Conservation (phyloP, 2,888 invertebrate genomes). For the Crepidodera aurea region DNA sequence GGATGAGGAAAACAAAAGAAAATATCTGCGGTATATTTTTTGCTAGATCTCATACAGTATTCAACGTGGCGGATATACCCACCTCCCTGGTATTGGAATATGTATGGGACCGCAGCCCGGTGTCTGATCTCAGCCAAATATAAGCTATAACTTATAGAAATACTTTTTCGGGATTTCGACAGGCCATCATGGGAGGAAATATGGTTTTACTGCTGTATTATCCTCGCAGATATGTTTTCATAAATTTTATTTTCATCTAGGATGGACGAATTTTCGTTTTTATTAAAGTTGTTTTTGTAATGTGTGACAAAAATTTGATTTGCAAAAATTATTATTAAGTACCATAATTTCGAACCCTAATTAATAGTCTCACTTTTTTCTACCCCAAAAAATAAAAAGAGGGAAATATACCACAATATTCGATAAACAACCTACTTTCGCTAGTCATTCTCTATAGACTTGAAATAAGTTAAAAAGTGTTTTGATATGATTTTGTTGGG, state of each 20-base stretch:
- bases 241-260: not conserved
- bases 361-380: too few relatives aligned
- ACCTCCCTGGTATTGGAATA: conserved; percentile 54
- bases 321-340: too few relatives aligned
- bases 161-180: conserved; percentile 49
- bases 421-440: conserved; percentile 41
- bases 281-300: too few relatives aligned
- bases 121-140: conserved; percentile 47
- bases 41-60: conserved; percentile 54
- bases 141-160: conserved; percentile 52
- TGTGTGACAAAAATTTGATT: too few relatives aligned
- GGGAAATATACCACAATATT: not conserved
- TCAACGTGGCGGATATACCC: conserved; percentile 55
- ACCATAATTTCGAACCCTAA: too few relatives aligned
- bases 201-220: conserved; percentile 48
- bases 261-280: not conserved
- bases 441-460: conserved; percentile 48
- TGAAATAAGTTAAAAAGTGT: conserved; percentile 56
- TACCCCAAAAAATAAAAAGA: too few relatives aligned
- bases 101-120: conserved; percentile 50
- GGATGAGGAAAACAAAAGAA: conserved; percentile 17
- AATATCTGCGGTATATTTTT: conserved; percentile 25
- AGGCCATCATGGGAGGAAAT: conserved; percentile 40
- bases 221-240: conserved; percentile 27
- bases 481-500: conserved; percentile 55